Evolutionary conservation across 2,888 invertebrate genomes (phyloP).

Genomic region (Rhopalosiphum nymphaeae): DNA sequence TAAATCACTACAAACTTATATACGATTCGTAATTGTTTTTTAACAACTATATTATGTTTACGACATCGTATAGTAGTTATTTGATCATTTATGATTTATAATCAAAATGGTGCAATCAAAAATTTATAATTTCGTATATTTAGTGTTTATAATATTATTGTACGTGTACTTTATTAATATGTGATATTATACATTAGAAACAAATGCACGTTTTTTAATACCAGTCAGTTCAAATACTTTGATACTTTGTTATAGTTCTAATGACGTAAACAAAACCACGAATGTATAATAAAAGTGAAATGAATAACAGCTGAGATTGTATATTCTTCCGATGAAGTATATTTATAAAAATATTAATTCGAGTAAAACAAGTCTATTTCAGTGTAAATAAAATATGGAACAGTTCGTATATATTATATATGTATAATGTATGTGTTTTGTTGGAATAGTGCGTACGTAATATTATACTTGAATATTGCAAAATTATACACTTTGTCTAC

Average conservation of each 20-base stretch:
- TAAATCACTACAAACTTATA: neutral
- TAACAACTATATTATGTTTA: neutral
- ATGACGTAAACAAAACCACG: neutral
- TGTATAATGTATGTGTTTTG: neutral
- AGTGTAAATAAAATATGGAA: neutral
- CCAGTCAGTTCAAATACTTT: neutral
- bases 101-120: neutral
- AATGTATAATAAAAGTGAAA: slow-evolving; percentile 8
- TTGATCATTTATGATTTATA: neutral
- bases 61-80: neutral
- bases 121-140: neutral
- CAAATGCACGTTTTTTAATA: neutral
- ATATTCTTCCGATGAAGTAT: neutral
- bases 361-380: neutral
- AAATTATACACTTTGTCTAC: neutral
- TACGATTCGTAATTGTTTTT: neutral
- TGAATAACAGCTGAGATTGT: neutral
- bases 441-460: neutral
- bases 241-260: neutral
- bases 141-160: neutral
- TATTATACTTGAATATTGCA: neutral
- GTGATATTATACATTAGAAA: neutral
- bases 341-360: neutral
- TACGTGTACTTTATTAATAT: neutral
- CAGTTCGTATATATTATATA: neutral